A percentile compares a stretch with the other conserved stretches of the same genome.
These are phyloP conservation scores for Cosmopolites sordidus DNA, from an alignment of 2,888 invertebrate species.

Conservation along the genomic window DNA sequence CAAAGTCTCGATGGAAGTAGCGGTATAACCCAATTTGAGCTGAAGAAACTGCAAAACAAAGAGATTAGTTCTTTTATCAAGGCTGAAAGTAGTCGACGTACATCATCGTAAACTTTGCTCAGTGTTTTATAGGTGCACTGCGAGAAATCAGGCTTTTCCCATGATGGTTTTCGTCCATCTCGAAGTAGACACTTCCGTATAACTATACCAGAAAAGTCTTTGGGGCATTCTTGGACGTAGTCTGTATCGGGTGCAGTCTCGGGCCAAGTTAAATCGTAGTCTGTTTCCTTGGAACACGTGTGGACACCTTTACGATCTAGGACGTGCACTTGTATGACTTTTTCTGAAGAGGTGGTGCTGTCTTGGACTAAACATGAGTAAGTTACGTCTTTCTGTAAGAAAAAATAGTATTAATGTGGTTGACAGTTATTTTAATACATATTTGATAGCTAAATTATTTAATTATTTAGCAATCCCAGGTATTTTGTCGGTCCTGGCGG, in stretches of 20 bases:
- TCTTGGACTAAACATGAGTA: slow-evolving; percentile 69
- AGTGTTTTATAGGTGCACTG: slow-evolving; percentile 53
- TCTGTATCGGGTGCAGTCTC: slow-evolving; percentile 71
- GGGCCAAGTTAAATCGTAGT: slow-evolving; percentile 60
- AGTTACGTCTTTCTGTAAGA: slow-evolving; percentile 62
- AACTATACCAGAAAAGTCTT: slow-evolving; percentile 51
- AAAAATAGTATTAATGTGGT: too few relatives aligned
- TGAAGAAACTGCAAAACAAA: slow-evolving; percentile 50
- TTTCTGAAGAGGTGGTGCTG: slow-evolving; percentile 50
- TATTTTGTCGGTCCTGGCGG: too few relatives aligned
- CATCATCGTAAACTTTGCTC: slow-evolving; percentile 27
- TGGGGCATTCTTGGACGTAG: slow-evolving; percentile 61
- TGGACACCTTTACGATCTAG: slow-evolving; percentile 57
- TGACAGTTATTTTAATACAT: too few relatives aligned
- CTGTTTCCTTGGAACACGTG: slow-evolving; percentile 55
- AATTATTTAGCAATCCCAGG: too few relatives aligned
- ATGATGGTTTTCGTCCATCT: slow-evolving; percentile 62
- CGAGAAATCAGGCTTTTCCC: slow-evolving; percentile 74
- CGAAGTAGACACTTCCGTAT: slow-evolving; percentile 57
- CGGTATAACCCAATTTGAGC: slow-evolving; percentile 61
- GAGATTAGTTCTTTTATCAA: not conserved
- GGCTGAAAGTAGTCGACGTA: slow-evolving; percentile 9
- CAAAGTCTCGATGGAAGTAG: slow-evolving; percentile 55
- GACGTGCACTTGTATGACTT: slow-evolving; percentile 62
- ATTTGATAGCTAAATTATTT: too few relatives aligned